Conservation (phyloP, 2,113 vertebrate species). For the Aramus guarauna region DNA sequence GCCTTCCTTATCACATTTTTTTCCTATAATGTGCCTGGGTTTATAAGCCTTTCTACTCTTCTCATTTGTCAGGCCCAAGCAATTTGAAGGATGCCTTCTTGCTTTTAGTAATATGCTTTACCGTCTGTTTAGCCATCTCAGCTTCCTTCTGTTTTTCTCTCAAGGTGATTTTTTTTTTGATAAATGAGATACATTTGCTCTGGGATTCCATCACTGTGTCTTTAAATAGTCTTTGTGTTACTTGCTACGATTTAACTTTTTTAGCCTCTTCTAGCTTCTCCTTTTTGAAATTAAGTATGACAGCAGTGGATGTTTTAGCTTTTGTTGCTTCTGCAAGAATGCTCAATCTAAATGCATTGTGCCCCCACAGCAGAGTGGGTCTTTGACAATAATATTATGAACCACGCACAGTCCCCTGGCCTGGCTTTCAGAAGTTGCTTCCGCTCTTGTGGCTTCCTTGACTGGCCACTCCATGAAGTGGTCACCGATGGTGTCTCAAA, state of each 20-base stretch:
- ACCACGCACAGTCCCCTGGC: rapidly evolving
- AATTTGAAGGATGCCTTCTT: background rate
- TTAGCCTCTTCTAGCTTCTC: background rate
- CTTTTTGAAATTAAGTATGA: background rate
- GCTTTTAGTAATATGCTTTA: background rate
- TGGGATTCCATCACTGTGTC: background rate
- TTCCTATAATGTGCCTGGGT: background rate
- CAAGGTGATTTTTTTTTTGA: background rate
- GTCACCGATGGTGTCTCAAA: background rate
- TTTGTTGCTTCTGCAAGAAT: background rate
- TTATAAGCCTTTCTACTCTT: background rate
- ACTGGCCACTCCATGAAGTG: rapidly evolving
- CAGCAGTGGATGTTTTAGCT: background rate
- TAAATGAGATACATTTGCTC: background rate
- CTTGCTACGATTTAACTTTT: background rate
- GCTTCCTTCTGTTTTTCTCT: background rate
- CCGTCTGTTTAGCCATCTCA: background rate
- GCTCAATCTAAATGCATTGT: background rate
- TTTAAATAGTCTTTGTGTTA: background rate
- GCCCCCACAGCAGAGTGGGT: rapidly evolving
- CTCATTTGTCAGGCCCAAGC: background rate
- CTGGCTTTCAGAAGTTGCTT: background rate
- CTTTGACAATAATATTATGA: background rate
- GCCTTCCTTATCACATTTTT: background rate
- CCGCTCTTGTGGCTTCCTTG: background rate